A percentile compares a stretch with the other conserved stretches of the same genome.
These are phyloP conservation scores for Electrophaes corylata DNA, from an alignment of 2,888 invertebrate species.

Conservation along the genomic window DNA sequence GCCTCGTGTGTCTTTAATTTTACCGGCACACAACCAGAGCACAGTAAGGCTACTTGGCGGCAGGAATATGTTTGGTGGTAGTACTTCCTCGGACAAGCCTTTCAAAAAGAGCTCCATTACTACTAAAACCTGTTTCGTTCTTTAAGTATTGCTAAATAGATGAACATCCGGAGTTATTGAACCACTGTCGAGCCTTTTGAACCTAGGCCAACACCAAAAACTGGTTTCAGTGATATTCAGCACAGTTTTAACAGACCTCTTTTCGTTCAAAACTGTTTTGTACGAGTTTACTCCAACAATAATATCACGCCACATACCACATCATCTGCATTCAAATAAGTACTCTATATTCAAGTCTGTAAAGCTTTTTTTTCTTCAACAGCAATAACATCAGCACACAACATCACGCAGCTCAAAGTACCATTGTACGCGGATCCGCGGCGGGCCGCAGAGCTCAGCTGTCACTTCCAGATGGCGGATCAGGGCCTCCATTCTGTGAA, in stretches of 20 bases:
- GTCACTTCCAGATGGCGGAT: conserved; percentile 77
- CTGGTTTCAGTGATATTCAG: too few relatives aligned
- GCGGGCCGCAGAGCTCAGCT: conserved; percentile 77
- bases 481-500: conserved; percentile 78
- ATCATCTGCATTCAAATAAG: background rate
- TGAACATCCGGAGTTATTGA: background rate
- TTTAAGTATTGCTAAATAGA: too few relatives aligned
- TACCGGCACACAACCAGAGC: too few relatives aligned
- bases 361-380: conserved; percentile 41
- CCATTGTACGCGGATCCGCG: conserved; percentile 77
- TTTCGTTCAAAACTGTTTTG: background rate
- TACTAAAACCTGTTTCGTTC: too few relatives aligned
- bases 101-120: too few relatives aligned
- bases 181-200: background rate
- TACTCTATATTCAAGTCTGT: background rate
- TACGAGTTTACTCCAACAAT: background rate
- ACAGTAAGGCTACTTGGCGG: too few relatives aligned
- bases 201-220: background rate
- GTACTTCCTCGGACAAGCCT: too few relatives aligned
- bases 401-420: conserved; percentile 76
- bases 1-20: too few relatives aligned
- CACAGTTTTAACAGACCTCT: background rate
- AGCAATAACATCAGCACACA: conserved; percentile 75
- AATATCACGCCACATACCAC: background rate
- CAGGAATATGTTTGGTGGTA: too few relatives aligned